phyloP scores from a whole-genome alignment of 2,113 vertebrate species.

The Callaeas wilsoni region DNA sequence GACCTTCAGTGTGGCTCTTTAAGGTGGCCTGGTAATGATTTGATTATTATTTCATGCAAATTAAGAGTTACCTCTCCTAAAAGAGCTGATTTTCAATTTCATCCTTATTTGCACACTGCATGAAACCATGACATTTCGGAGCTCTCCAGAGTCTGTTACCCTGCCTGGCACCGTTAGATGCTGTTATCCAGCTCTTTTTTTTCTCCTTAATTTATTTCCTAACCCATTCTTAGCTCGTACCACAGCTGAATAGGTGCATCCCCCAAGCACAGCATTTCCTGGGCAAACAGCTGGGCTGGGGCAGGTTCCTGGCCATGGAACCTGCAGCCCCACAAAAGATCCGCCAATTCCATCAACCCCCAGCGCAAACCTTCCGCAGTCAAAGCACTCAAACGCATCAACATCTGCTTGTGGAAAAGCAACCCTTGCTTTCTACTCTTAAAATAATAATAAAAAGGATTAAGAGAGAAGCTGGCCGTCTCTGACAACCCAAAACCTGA shows the following conservation, averaged over 20 bases:
- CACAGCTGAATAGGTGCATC: neutral
- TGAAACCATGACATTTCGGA: neutral
- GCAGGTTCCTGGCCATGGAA: neutral
- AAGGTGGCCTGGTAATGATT: neutral
- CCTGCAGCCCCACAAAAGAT: neutral
- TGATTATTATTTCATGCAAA: slow-evolving; percentile 42
- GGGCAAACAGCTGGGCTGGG: neutral
- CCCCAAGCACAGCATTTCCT: neutral
- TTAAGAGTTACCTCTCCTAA: slow-evolving; percentile 29
- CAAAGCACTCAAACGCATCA: neutral
- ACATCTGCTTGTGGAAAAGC: neutral
- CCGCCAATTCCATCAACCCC: neutral
- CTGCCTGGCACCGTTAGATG: neutral
- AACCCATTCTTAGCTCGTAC: neutral
- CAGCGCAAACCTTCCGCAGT: neutral
- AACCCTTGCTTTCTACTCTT: neutral
- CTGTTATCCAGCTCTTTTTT: neutral
- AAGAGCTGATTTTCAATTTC: slow-evolving; percentile 46
- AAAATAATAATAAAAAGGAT: neutral
- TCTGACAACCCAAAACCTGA: neutral
- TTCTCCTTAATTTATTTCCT: neutral
- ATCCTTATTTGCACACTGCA: slow-evolving; percentile 39
- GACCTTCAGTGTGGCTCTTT: neutral
- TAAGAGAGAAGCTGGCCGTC: neutral
- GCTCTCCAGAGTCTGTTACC: neutral